A percentile compares a stretch with the other conserved stretches of the same genome.
Conservation (phyloP, 2,113 vertebrate species). For the Tangachromis dhanisi region DNA sequence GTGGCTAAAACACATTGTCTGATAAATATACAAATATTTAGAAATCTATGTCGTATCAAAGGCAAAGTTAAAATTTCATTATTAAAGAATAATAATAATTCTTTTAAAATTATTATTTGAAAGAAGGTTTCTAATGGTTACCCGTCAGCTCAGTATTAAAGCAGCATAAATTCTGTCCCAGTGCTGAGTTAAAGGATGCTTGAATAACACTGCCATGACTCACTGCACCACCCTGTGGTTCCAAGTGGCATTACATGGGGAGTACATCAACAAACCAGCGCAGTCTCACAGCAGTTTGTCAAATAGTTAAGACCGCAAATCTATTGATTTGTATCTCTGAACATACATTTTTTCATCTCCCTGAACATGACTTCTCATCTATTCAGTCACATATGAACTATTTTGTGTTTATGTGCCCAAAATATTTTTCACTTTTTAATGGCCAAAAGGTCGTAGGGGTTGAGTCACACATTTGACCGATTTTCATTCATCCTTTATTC, state of each 20-base stretch:
- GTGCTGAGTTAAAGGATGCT: background rate
- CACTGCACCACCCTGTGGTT: background rate
- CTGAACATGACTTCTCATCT: background rate
- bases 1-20: background rate
- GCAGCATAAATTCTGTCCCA: background rate
- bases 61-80: background rate
- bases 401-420: background rate
- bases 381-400: background rate
- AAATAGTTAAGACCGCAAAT: background rate
- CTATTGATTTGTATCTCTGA: background rate
- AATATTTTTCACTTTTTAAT: background rate
- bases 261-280: background rate
- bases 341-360: background rate
- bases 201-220: background rate
- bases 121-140: background rate
- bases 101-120: background rate
- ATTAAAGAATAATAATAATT: background rate
- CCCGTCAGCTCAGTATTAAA: background rate
- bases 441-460: background rate
- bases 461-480: background rate
- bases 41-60: background rate
- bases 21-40: background rate
- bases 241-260: fast-evolving
- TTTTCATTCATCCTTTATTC: background rate
- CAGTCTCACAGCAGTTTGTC: background rate